Evolutionary conservation across 2,888 invertebrate species (phyloP), one percentile per base, ranked within the genome.

Genomic region (Cyaniris semiargus): DNA sequence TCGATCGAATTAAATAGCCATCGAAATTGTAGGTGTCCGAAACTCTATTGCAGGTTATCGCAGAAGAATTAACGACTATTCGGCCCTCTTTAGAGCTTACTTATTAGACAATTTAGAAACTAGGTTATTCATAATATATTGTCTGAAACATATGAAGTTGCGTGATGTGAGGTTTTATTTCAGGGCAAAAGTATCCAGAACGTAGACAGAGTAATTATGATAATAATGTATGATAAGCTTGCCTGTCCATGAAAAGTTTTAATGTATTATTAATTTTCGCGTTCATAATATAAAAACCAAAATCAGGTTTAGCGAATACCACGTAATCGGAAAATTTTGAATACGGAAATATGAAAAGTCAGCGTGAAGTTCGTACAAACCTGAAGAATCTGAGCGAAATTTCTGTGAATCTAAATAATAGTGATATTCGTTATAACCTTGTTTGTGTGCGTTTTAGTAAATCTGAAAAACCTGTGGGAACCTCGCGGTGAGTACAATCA

Each of bases 51-150:
- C 60, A 60, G 23, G 3, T 23, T 23, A 60, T 60, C 15, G 10
- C 13, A 60, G 23, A 58, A 58, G 21, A 13, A 5, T 10, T 44
- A 34, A 44, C 44, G 44, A 44, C 44, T 44, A 44, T 44, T 44
- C 10, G 13, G 44, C 13, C 44, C 3, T 44, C 15, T 66, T 66
- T 66, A 66, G 58, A 8, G 21, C 23, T 66, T 23, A 66, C 23
- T 23, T 23, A 18, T 18, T 18, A 53, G 4, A 66, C n/a, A 23
- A 66, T 66, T 27, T 66, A 23, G 27, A 66, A 66, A 66, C 23
- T 23, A 66, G 60, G 60, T 66, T 66, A 66, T 66, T 66, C 27
- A 66, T 66, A 31, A 66, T 27, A 66, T 66, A 66, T 66, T 66
- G 66, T 66, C 66, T 66, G 27, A 31, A 27, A 27, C 27, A 66